Conservation (phyloP, 1,140 invertebrate species). For the Ostrea edulis region DNA sequence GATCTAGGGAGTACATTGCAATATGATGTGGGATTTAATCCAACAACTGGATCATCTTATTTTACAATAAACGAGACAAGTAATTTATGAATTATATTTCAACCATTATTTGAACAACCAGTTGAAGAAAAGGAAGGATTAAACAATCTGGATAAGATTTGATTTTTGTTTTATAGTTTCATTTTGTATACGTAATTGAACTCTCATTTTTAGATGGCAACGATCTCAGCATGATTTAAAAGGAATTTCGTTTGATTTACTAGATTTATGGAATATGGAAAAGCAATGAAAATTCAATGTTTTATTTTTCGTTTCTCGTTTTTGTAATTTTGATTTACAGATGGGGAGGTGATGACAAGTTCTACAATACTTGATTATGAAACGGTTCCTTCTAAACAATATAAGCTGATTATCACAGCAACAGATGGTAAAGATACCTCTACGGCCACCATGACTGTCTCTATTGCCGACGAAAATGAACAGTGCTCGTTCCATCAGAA, state of each 20-base stretch:
- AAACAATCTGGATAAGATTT: too few relatives aligned
- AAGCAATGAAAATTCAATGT: too few relatives aligned
- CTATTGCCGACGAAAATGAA: constrained; percentile 25
- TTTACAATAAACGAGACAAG: background rate
- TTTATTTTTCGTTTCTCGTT: background rate
- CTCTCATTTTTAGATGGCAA: too few relatives aligned
- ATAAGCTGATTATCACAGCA: background rate
- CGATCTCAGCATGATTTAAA: too few relatives aligned
- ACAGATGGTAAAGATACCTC: constrained; percentile 29
- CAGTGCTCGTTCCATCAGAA: background rate
- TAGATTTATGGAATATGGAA: too few relatives aligned
- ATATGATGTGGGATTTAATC: background rate
- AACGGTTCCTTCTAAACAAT: background rate
- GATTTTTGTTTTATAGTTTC: too few relatives aligned
- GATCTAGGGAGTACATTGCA: background rate
- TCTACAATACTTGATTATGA: constrained; percentile 2
- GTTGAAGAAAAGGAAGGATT: too few relatives aligned
- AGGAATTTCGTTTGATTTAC: background rate
- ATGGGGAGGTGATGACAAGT: background rate
- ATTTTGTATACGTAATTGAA: too few relatives aligned
- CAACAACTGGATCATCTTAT: background rate
- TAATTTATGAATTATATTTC: background rate
- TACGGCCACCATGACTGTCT: background rate
- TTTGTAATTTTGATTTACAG: background rate
- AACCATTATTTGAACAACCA: background rate